Base-by-base conservation (phyloP, 2,888 invertebrate genomes). In the Stratiomys singularior region DNA sequence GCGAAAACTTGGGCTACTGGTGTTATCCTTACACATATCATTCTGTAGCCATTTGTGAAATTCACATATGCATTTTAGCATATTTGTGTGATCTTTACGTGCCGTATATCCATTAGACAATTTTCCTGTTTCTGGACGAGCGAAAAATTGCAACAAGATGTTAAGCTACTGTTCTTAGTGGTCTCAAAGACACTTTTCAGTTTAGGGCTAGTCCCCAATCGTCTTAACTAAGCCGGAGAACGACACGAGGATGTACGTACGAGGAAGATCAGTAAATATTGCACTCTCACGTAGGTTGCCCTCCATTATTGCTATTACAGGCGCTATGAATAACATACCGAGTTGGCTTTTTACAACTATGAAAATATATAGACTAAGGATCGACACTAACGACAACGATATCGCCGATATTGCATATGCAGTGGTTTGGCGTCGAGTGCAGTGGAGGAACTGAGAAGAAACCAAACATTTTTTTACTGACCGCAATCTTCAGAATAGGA, bases 71-170 rank as follows among this genome's bases (percentile, higher is more conserved):
- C 60, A 21, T 21, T 15, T 60, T 52, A 5, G 18, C 52, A 52
- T 28, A 28, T 52, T 52, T 28, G 28, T 63, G 23, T n/a, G 47
- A 23, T 46, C 1, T 47, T 71, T 47, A 71, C 69, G 47, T 71
- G 69, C 69, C n/a, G 46, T 25, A 52, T n/a, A 27, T 71, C 69
- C 47, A 71, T 47, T 71, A 71, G 69, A 71, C 46, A 15, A 71
- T 52, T 71, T 71, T 47, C 47, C 47, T 71, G 46, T 71, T 47
- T 71, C 27, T 25, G 3, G 21, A 47, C 23, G 52, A 47, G 27
- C 47, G 69, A 71, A 71, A 71, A 71, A 71, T 71, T 71, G 47
- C 69, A 27, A 71, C 69, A 71, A 47, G 69, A 47, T 71, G 47
- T 71, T 47, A 47, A n/a, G 69, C 69, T 71, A 71, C 69, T 47